A percentile compares a stretch with the other conserved stretches of the same genome.
These are phyloP conservation scores for Meloidogyne exigua DNA, from an alignment of 1,140 invertebrate species.

Conservation along the genomic window DNA sequence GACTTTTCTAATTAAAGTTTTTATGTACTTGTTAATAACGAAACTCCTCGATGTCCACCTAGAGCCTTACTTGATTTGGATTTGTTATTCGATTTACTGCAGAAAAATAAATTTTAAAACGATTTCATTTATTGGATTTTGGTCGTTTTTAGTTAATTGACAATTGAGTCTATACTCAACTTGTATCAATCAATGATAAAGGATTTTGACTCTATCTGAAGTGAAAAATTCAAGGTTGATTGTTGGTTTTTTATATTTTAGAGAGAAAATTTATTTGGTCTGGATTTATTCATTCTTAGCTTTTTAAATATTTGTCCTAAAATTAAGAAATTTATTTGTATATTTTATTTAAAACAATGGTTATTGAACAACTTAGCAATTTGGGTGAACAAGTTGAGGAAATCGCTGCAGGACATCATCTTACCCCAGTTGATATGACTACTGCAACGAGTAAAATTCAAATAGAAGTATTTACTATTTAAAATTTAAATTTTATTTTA, in stretches of 20 bases:
- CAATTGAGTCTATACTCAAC: background rate
- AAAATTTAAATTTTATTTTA: background rate
- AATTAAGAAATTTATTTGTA: background rate
- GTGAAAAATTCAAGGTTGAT: background rate
- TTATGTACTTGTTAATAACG: too few relatives aligned
- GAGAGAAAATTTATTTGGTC: background rate
- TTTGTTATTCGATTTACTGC: too few relatives aligned
- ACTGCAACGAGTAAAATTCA: slow-evolving; percentile 62
- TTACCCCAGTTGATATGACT: slow-evolving; percentile 62
- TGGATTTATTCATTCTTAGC: background rate
- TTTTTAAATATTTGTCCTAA: background rate
- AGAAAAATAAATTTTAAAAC: background rate
- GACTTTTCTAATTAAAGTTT: too few relatives aligned
- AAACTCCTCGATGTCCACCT: too few relatives aligned
- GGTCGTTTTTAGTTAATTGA: background rate
- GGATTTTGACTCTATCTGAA: background rate
- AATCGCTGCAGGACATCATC: slow-evolving; percentile 40
- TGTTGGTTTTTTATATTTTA: too few relatives aligned
- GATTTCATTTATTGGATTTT: background rate
- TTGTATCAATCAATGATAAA: background rate
- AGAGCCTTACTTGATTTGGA: too few relatives aligned
- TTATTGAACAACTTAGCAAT: slow-evolving; percentile 15
- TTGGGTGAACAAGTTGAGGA: slow-evolving; percentile 21
- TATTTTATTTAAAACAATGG: slow-evolving; percentile 5
- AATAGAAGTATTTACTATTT: slow-evolving; percentile 45